Conservation (phyloP, 2,113 vertebrate species). For the Hirundichthys speculiger region DNA sequence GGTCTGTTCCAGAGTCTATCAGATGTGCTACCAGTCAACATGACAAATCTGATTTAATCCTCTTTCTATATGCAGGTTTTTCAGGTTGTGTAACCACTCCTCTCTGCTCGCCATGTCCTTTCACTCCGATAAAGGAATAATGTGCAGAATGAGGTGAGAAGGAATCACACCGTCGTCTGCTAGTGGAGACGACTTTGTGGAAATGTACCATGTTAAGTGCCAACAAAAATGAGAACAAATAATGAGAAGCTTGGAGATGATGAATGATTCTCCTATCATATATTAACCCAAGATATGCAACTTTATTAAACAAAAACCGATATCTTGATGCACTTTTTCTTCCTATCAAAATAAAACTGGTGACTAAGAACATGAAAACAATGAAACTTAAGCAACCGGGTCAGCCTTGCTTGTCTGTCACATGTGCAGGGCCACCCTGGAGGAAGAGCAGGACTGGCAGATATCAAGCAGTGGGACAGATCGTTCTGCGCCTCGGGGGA, state of each 20-base stretch:
- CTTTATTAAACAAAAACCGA: background rate
- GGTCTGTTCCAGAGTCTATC: constrained; percentile 75
- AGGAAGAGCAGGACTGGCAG: constrained; percentile 41
- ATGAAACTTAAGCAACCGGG: constrained; percentile 8
- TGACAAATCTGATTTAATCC: constrained; percentile 73
- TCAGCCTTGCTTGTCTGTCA: constrained; percentile 43
- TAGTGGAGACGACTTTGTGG: constrained; percentile 66
- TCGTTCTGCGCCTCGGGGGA: constrained; percentile 46
- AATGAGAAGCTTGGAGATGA: constrained; percentile 1
- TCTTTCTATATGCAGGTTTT: constrained; percentile 69
- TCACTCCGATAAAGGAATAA: constrained; percentile 73
- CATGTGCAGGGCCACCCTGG: constrained; percentile 29
- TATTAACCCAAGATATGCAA: constrained; percentile 7
- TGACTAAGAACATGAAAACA: background rate
- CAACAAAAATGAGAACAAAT: constrained; percentile 8
- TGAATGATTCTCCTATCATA: background rate
- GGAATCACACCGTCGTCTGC: constrained; percentile 74
- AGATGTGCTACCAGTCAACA: constrained; percentile 78
- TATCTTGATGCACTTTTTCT: background rate
- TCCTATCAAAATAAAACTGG: constrained; percentile 11
- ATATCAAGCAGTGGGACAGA: constrained; percentile 54
- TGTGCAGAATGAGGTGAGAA: constrained; percentile 69
- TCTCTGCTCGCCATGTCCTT: constrained; percentile 56
- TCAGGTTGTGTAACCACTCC: constrained; percentile 59
- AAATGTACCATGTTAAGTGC: constrained; percentile 37